Conservation (phyloP, 2,113 vertebrate genomes). For the Fulmarus glacialis region DNA sequence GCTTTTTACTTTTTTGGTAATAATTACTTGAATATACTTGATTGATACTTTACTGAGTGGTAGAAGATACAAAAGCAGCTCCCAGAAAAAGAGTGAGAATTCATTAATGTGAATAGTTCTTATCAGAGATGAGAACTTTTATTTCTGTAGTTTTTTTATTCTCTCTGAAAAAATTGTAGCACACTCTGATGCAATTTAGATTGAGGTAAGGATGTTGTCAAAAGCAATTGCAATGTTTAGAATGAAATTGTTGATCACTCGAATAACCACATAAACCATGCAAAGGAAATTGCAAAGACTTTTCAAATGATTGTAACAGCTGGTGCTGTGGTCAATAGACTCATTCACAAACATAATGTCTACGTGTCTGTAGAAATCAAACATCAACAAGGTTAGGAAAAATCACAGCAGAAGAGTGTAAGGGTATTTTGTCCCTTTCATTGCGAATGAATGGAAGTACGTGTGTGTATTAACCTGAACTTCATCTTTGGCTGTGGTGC, state of each 20-base stretch:
- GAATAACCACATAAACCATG: not conserved
- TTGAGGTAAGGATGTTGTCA: not conserved
- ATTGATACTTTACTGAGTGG: not conserved
- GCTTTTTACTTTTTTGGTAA: not conserved
- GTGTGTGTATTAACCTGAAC: not conserved
- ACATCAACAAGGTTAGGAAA: not conserved
- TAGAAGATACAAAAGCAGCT: not conserved
- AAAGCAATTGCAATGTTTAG: not conserved
- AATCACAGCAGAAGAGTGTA: not conserved
- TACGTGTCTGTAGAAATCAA: not conserved
- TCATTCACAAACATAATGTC: not conserved
- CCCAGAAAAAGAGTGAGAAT: not conserved
- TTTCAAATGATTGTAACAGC: not conserved
- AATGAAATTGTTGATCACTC: not conserved
- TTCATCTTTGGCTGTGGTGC: not conserved
- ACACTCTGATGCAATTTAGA: not conserved
- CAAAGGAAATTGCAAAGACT: not conserved
- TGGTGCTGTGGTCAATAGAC: not conserved
- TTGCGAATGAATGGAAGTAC: fast-evolving
- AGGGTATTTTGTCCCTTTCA: not conserved
- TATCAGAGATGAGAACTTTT: not conserved
- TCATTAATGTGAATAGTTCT: not conserved
- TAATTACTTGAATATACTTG: not conserved
- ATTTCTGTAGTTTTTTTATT: not conserved
- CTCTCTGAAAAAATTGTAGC: not conserved